Evolutionary conservation across 2,888 invertebrate genomes (phyloP), one percentile per base, ranked within the genome.

Genomic region (Athalia cordata): DNA sequence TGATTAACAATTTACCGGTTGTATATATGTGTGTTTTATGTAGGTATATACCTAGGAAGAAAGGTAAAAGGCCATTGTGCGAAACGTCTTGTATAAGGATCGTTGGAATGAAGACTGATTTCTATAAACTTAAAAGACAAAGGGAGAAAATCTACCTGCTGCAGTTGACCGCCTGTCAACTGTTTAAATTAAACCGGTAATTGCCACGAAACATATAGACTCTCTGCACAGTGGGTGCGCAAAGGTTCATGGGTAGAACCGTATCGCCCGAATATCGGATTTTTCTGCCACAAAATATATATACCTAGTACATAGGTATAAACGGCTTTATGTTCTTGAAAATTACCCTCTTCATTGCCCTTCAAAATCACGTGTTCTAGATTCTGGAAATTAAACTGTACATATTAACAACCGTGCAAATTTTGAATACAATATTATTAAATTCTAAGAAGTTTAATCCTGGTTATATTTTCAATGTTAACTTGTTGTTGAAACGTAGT

Each of bases 131-230:
- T 13, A 59, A 72, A 57, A 45, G 59, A 59, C 59, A 57, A 72
- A 59, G 59, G 13, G 45, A 72, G 13, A 29, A 45, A 72, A 47
- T 59, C 52, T 72, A 72, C 72, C 72, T 72, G 72, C 72, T 59
- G 57, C 72, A 13, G 72, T 72, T 72, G 72, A 59, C 59, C 57
- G 72, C 47, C 59, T 49, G 72, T 72, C 57, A 72, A 72, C 59
- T 57, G 57, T 59, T 72, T 8, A 45, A 59, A 59, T 72, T 47
- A 13, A 59, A 57, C 45, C 59, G 59, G 45, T 59, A 47, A 72
- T 47, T 72, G 57, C 57, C 15, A 49, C 72, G 72, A 68, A 68
- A 29, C 29, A 29, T n/a, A n/a, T 7, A 55, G 9, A 55, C 55
- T 45, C 8, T 57, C 43, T 6, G 50, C 52, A 52, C 50, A 68